phyloP scores from a whole-genome alignment of 2,888 invertebrate species.

The Mactromeris polynyma region DNA sequence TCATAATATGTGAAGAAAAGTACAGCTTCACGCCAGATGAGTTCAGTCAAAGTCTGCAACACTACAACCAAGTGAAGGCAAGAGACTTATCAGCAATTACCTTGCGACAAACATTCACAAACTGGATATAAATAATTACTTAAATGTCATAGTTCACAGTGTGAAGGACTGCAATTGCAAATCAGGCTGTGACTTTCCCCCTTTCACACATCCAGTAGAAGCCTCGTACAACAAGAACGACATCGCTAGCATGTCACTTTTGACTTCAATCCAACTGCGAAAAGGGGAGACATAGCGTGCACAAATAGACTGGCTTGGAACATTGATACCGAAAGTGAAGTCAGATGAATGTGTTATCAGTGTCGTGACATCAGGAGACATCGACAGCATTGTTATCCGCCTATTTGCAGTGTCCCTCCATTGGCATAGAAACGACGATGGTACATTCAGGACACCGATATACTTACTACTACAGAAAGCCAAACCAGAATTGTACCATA shows the following conservation, averaged over 20 bases:
- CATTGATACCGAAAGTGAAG: neutral
- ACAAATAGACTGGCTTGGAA: slow-evolving; percentile 43
- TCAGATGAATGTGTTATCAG: slow-evolving; percentile 10
- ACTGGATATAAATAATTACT: slow-evolving; percentile 17
- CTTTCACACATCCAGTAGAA: slow-evolving; percentile 26
- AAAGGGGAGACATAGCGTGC: slow-evolving; percentile 57
- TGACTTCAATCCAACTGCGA: slow-evolving; percentile 22
- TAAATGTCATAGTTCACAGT: slow-evolving; percentile 33
- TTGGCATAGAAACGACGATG: slow-evolving; percentile 47
- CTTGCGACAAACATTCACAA: slow-evolving; percentile 33
- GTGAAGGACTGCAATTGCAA: slow-evolving; percentile 23
- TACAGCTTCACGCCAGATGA: slow-evolving; percentile 61
- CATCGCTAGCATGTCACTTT: neutral
- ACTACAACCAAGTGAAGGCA: slow-evolving; percentile 28
- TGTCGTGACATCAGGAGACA: slow-evolving; percentile 53
- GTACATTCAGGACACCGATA: slow-evolving; percentile 24
- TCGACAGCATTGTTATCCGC: slow-evolving; percentile 51
- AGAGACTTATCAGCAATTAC: slow-evolving; percentile 53
- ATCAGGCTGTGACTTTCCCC: neutral
- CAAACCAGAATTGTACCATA: slow-evolving; percentile 43
- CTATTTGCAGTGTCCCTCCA: slow-evolving; percentile 39
- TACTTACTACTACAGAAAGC: slow-evolving; percentile 43
- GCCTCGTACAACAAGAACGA: slow-evolving; percentile 15
- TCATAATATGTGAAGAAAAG: slow-evolving; percentile 67
- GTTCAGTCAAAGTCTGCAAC: slow-evolving; percentile 44